These are phyloP conservation scores for Phyllostomus discolor DNA, from an alignment of 2,113 vertebrate species.

Conservation along the genomic window DNA sequence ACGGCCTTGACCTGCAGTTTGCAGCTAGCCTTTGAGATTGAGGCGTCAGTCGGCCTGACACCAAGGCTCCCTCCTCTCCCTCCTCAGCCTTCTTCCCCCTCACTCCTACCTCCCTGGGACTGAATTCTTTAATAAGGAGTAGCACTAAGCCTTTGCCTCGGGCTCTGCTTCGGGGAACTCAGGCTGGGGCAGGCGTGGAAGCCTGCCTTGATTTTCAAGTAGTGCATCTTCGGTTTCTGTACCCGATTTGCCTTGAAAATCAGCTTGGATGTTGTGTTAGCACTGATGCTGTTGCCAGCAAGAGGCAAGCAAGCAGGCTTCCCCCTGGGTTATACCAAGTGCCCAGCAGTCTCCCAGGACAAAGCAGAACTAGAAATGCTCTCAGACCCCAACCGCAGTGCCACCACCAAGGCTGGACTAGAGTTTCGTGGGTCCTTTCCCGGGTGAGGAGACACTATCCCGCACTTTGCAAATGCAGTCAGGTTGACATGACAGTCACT, in stretches of 20 bases:
- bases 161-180: slow-evolving; percentile 21
- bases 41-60: background rate
- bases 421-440: background rate
- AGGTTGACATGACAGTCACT: background rate
- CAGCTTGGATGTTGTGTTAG: background rate
- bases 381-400: background rate
- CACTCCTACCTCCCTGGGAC: background rate
- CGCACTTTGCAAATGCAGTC: background rate
- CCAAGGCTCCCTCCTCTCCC: too few species aligned
- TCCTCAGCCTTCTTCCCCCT: background rate
- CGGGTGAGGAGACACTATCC: background rate
- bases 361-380: background rate
- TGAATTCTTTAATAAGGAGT: background rate
- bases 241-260: slow-evolving; percentile 21
- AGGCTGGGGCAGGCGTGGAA: background rate
- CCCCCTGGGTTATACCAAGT: background rate
- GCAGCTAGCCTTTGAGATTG: background rate
- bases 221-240: background rate
- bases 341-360: background rate
- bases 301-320: background rate
- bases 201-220: slow-evolving; percentile 25
- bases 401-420: background rate
- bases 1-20: background rate
- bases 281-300: background rate
- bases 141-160: background rate